Evolutionary conservation across 2,888 invertebrate genomes (phyloP).

Genomic region (Herminia tarsipennalis): DNA sequence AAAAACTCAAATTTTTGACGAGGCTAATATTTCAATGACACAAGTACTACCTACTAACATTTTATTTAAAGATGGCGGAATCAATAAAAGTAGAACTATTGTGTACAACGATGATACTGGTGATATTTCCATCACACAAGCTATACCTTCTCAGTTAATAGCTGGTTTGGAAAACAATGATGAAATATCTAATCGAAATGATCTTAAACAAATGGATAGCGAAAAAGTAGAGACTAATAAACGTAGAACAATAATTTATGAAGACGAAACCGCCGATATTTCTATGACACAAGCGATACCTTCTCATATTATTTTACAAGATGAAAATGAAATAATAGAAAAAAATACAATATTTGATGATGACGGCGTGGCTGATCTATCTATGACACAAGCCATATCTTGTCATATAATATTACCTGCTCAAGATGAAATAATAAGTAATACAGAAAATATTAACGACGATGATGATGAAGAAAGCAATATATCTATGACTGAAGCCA

Average conservation of each 20-base stretch:
- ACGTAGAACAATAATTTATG: conserved; percentile 37
- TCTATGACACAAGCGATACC: conserved; percentile 37
- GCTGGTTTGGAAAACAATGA: background rate
- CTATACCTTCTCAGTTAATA: conserved; percentile 35
- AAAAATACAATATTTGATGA: background rate
- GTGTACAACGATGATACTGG: conserved; percentile 25
- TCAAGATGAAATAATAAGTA: no score
- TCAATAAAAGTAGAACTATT: conserved; percentile 9
- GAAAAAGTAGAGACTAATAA: conserved; percentile 3
- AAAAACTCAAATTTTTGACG: conserved; percentile 18
- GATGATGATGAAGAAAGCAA: conserved; percentile 23
- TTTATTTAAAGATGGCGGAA: conserved; percentile 5
- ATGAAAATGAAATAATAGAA: background rate
- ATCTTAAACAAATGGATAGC: background rate
- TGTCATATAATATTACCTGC: no score
- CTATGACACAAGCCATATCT: no score
- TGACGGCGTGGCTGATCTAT: no score
- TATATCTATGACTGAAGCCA: conserved; percentile 46
- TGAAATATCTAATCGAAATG: background rate
- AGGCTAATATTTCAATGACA: conserved; percentile 18
- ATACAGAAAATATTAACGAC: no score
- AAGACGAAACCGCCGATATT: conserved; percentile 30
- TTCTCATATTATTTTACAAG: background rate
- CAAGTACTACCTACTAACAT: conserved; percentile 33
- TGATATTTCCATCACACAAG: conserved; percentile 52